phyloP scores from a whole-genome alignment of 2,888 invertebrate species.

The Serrognathus titanus region DNA sequence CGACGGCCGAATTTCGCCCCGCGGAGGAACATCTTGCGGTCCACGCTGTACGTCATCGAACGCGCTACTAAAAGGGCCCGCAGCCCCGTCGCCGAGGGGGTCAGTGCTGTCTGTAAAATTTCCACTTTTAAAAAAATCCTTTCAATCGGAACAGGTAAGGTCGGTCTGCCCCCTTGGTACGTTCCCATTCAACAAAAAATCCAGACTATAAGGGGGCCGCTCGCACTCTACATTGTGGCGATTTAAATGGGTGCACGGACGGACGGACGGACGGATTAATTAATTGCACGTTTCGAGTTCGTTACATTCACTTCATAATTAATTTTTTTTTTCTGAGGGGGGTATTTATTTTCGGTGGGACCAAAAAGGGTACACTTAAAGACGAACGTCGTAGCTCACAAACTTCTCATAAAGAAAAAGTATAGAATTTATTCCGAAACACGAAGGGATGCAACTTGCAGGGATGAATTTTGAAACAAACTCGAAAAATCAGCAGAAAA shows the following conservation, averaged over 20 bases:
- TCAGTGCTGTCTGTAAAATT: conserved; percentile 45
- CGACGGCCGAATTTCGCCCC: background rate
- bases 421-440: no score
- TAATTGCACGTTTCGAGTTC: background rate
- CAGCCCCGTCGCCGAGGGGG: conserved; percentile 31
- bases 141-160: conserved; percentile 44
- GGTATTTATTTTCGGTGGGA: background rate
- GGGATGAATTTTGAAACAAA: no score
- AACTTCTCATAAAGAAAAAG: no score
- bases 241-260: background rate
- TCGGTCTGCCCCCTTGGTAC: background rate
- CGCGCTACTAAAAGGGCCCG: conserved; percentile 17
- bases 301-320: background rate
- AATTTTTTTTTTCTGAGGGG: background rate
- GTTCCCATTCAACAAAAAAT: background rate
- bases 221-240: background rate
- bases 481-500: no score
- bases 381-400: no score
- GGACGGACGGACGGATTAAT: background rate
- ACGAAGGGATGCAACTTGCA: no score
- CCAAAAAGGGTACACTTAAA: background rate
- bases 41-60: background rate
- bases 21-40: background rate
- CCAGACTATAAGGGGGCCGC: no score
- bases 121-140: conserved; percentile 35